phyloP scores from a whole-genome alignment of 2,113 vertebrate species.

The Sporophila hypoxantha region DNA sequence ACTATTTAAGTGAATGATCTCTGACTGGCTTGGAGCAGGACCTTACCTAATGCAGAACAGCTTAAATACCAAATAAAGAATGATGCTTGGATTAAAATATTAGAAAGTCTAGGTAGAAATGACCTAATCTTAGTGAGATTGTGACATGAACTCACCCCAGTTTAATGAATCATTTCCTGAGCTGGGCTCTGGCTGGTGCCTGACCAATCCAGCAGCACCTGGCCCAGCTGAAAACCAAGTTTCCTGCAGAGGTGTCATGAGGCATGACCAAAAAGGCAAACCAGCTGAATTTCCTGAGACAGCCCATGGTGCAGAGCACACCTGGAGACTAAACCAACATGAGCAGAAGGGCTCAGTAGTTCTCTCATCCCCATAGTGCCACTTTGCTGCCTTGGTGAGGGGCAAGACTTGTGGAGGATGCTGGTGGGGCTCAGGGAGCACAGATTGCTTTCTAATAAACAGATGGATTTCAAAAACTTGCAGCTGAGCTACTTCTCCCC shows the following conservation, averaged over 20 bases:
- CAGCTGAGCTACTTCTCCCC: background rate
- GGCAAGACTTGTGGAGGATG: background rate
- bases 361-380: accelerated
- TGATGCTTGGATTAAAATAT: constrained; percentile 6
- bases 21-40: background rate
- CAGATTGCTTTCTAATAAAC: background rate
- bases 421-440: background rate
- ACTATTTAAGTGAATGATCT: constrained; percentile 18
- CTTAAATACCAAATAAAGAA: constrained; percentile 11
- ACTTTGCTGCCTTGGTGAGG: background rate
- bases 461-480: background rate
- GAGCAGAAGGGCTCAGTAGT: background rate
- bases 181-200: background rate
- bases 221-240: accelerated
- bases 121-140: background rate
- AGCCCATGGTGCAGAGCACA: background rate
- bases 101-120: constrained; percentile 19
- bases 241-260: accelerated
- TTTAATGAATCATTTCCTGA: constrained; percentile 6
- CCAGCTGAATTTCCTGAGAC: background rate
- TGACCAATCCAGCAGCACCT: background rate
- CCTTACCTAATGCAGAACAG: background rate
- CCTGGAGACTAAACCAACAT: background rate
- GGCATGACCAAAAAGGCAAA: background rate
- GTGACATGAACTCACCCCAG: background rate